Evolutionary conservation across 2,888 invertebrate genomes (phyloP), one percentile per base, ranked within the genome.

Genomic region (Eledone cirrhosa): DNA sequence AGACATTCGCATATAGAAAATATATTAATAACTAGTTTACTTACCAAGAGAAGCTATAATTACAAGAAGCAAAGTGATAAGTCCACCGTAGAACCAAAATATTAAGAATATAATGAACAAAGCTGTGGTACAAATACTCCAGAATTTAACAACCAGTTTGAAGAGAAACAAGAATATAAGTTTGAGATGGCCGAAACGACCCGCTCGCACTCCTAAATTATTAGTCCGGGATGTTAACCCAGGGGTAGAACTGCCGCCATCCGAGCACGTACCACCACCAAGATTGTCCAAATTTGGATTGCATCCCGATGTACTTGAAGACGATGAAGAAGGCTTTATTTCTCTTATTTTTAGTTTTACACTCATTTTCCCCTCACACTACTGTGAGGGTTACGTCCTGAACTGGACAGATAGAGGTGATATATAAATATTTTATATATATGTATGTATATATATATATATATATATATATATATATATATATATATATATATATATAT

Each of bases 41-140:
- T 91, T 92, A 95, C 96, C 95, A 91, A 94, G 92, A 72, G 94
- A 91, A 78, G 95, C 94, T 80, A 94, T 91, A 83, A 93, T 92
- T 81, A 96, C 93, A 78, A 96, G 92, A 59, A 93, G 90, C 83
- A 95, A 93, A 27, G 95, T 94, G 83, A 94, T 91, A 80, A 94
- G 88, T 85, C 95, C 94, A 78, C 96, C 96, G 90, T 95, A 95
- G 85, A 95, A 93, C 94, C 95, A 96, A 91, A 95, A 96, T 74
- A 95, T 92, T 83, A 96, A 89, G 86, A 96, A 93, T 89, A 95
- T 94, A 78, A 94, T 92, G 79, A 96, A 92, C 83, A 95, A 91
- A 19, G 85, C 72, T 41, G 72, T 72, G 22, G 72, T 72, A 33
- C 72, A 72, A 11, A 33, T 41, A 41, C 72, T 72, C 72, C 72